These are phyloP conservation scores for Sprattus sprattus DNA, from an alignment of 2,113 vertebrate species.

Conservation along the genomic window DNA sequence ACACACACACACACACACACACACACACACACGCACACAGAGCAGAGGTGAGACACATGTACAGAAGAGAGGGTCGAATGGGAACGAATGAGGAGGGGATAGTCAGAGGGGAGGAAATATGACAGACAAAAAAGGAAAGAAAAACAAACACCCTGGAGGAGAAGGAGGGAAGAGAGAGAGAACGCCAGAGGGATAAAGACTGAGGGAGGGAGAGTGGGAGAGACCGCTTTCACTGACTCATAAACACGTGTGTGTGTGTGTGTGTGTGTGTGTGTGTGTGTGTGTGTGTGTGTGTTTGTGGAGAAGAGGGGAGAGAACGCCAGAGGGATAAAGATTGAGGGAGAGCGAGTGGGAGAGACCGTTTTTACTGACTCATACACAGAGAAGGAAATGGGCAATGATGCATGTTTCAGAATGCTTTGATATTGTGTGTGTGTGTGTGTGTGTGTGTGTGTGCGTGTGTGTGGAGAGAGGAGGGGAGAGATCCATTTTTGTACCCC, in stretches of 20 bases:
- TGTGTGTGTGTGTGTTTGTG: too few species aligned
- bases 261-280: too few species aligned
- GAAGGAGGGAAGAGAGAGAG: background rate
- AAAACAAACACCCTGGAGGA: background rate
- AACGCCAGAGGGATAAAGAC: background rate
- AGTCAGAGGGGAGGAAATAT: background rate
- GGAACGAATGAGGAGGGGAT: background rate
- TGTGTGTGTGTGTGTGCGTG: background rate
- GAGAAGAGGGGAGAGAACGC: too few species aligned
- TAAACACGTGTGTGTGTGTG: too few species aligned
- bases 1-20: too few species aligned
- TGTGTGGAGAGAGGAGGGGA: background rate
- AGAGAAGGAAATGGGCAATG: conserved; percentile 12
- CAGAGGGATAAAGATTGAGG: background rate
- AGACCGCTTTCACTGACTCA: background rate
- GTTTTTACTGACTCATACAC: background rate
- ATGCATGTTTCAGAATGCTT: background rate
- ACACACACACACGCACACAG: too few species aligned
- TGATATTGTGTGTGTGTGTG: background rate
- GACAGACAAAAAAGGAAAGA: background rate
- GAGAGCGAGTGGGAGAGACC: background rate
- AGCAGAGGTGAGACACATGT: background rate
- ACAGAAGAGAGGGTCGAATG: background rate
- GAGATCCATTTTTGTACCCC: background rate
- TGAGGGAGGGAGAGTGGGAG: background rate